These are phyloP conservation scores for Porites evermanni DNA, from an alignment of 92 coral and sea anemone genomes.

Conservation along the genomic window DNA sequence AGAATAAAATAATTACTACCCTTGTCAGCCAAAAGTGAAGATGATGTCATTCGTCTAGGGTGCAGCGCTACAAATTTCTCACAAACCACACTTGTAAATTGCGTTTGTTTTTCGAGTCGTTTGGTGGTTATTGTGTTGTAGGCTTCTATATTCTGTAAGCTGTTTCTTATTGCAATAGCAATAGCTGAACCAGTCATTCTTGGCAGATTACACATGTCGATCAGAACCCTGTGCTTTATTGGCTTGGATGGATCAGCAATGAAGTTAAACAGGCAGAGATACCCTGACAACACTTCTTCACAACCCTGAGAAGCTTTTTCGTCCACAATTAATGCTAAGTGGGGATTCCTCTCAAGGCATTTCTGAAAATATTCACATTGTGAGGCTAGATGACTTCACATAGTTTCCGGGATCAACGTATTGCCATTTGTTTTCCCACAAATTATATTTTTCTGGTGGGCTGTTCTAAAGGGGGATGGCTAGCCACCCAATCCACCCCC, in stretches of 20 bases:
- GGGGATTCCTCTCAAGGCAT: slow-evolving; percentile 64
- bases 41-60: no score
- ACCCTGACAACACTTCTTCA: slow-evolving; percentile 71
- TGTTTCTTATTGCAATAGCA: slow-evolving; percentile 62
- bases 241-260: slow-evolving; percentile 57
- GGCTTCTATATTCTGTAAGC: slow-evolving; percentile 46
- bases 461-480: no score
- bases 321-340: slow-evolving; percentile 72
- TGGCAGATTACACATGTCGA: slow-evolving; percentile 56
- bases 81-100: no score
- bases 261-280: slow-evolving; percentile 63
- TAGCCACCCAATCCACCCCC: no score
- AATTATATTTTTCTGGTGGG: no score
- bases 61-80: no score
- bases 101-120: background rate
- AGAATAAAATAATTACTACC: no score
- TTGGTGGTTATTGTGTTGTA: background rate
- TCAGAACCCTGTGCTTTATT: slow-evolving; percentile 58
- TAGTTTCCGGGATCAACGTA: no score
- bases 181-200: slow-evolving; percentile 70
- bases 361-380: slow-evolving; percentile 53
- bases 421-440: no score
- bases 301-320: slow-evolving; percentile 77
- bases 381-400: no score
- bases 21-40: no score